Evolutionary conservation across 2,113 vertebrate genomes (phyloP).

Genomic region (Boulengeromyrus knoepffleri): DNA sequence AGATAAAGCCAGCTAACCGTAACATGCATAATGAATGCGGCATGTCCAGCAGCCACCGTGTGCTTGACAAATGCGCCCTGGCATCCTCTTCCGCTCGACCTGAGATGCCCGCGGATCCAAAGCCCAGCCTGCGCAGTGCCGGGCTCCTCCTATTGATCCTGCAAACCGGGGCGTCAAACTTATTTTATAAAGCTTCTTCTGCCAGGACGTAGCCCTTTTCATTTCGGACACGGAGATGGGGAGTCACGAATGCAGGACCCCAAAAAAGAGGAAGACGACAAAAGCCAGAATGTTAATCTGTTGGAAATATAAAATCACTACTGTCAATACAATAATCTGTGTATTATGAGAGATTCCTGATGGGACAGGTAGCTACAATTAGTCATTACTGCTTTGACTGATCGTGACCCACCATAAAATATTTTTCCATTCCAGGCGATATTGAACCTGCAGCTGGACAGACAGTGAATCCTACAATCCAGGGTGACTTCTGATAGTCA

Average conservation of each 20-base stretch:
- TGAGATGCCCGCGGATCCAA: slow-evolving; percentile 1
- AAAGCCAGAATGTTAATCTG: not conserved
- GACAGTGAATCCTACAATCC: not conserved
- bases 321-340: not conserved
- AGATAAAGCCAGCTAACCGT: not conserved
- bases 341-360: too few relatives aligned
- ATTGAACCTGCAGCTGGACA: not conserved
- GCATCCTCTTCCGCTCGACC: slow-evolving; percentile 12
- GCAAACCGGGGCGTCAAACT: not conserved
- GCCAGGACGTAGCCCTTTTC: not conserved
- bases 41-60: not conserved
- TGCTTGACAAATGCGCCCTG: not conserved
- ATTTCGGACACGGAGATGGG: not conserved
- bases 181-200: slow-evolving; percentile 4
- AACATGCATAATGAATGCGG: slow-evolving; percentile 13
- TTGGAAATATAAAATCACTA: not conserved
- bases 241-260: not conserved
- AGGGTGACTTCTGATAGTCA: not conserved
- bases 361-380: not conserved
- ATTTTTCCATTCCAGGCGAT: not conserved
- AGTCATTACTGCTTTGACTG: not conserved
- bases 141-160: not conserved
- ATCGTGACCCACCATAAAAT: not conserved
- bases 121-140: not conserved
- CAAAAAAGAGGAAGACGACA: not conserved